Evolutionary conservation across 2,888 invertebrate species (phyloP), one percentile per base, ranked within the genome.

Genomic region (Tribolium freemani): DNA sequence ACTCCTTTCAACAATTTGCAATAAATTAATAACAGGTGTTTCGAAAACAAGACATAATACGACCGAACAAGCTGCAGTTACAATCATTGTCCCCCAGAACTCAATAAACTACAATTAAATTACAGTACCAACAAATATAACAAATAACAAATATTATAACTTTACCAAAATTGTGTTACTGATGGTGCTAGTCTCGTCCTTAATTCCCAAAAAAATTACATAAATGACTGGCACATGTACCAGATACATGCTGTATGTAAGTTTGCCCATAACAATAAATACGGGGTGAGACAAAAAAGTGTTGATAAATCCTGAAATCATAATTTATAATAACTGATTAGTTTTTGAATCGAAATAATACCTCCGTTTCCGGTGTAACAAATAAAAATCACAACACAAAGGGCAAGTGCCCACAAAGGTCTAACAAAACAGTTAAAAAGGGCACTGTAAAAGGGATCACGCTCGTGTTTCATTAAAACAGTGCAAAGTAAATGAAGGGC

Each of bases 171-270:
- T 38, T 9, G n/a, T 38, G 3, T 5, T n/a, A 9, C 38, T 38
- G 5, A 38, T 38, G 8, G 8, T n/a, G n/a, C 38, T 38, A 6
- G 38, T 38, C 8, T 38, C 38, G 8, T 38, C 9, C 8, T n/a
- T 38, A 3, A 38, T 38, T 9, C 38, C 38, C 5, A n/a, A n/a
- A 38, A 38, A 38, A 38, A 38, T 38, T 6, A 51, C 13, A 13
- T 6, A 50, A n/a, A 63, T 26, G 0, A 63, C 50, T 2, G 31
- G 3, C 11, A 50, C 3, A 13, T 63, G 61, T n/a, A 51, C 1
- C 13, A 63, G 13, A 13, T 30, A 63, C n/a, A 63, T 31, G 31
- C 11, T 21, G 20, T 63, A 63, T 5, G 61, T 30, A 30, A 63
- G 51, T 50, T 63, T 63, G 5, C 61, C 61, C 30, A 63, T 1